Conservation (phyloP, 1,140 invertebrate species). For the Zophobas atratus region DNA sequence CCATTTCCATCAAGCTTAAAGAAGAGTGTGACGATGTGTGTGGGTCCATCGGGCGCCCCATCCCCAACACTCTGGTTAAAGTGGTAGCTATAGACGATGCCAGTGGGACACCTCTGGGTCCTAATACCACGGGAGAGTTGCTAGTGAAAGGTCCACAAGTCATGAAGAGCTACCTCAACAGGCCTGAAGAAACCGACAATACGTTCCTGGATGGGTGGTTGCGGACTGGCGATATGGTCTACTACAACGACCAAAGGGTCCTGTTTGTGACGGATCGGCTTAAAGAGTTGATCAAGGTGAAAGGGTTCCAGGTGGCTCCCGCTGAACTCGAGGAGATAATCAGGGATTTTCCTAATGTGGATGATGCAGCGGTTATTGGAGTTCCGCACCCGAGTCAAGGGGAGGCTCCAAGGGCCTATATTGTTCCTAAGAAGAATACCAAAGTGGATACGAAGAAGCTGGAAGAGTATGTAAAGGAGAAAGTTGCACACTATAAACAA, state of each 20-base stretch:
- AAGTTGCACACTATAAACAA: constrained; percentile 68
- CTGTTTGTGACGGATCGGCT: constrained; percentile 84
- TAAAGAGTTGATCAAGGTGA: constrained; percentile 88
- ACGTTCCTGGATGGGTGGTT: constrained; percentile 79
- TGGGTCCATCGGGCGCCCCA: constrained; percentile 74
- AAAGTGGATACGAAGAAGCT: constrained; percentile 67
- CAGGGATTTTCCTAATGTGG: constrained; percentile 75
- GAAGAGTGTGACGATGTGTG: constrained; percentile 53
- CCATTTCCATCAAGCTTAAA: constrained; percentile 64
- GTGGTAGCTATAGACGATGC: constrained; percentile 74
- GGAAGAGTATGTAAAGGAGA: constrained; percentile 64
- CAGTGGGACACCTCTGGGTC: constrained; percentile 69
- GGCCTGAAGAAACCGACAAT: constrained; percentile 77
- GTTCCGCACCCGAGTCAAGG: constrained; percentile 80
- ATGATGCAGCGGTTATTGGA: constrained; percentile 82
- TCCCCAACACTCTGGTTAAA: constrained; percentile 78
- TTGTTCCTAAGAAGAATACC: constrained; percentile 70
- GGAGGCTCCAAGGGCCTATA: constrained; percentile 83
- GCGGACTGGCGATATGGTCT: constrained; percentile 84
- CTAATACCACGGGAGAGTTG: constrained; percentile 75
- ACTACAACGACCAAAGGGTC: constrained; percentile 78
- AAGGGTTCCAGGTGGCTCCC: constrained; percentile 83
- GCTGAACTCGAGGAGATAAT: constrained; percentile 84
- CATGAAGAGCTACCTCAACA: constrained; percentile 82
- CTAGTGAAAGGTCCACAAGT: constrained; percentile 78